Evolutionary conservation across 2,797 vertebrate genomes (phyloP), one percentile per base, ranked within the genome.

Genomic region (Ciconia nigra): DNA sequence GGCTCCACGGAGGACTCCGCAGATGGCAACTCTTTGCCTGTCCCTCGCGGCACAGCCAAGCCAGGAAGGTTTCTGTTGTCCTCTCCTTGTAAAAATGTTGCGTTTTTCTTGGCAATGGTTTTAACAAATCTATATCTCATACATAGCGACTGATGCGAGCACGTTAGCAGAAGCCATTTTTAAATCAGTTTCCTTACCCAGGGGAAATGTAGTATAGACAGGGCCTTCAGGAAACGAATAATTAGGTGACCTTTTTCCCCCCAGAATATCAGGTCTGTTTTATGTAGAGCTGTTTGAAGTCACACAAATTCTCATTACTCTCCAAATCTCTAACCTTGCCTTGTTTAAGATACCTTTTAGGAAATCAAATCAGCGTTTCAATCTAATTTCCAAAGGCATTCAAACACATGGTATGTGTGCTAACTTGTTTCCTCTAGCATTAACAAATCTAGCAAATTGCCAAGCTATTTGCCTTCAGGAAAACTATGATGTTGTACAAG

Each of bases 391-490:
- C 87, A 97, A 97, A 98, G 93, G 74, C 97, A 95, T 97, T 97
- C 97, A 97, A 96, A 93, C 96, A 97, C 96, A 93, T 86, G 94
- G 96, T 96, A 97, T 97, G 91, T 97, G 95, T 93, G 66, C 95
- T 95, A 94, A 98, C 97, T 98, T 98, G 97, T 98, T 98, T 97
- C 89, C 96, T 97, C 97, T 95, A 98, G 95, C 97, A 95, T 97
- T 97, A 96, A 97, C 97, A 98, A 95, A 96, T 97, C 92, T 82
- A 96, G 95, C 85, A 97, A 98, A 98, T 97, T 96, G 93, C 95
- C 90, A 94, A 89, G 90, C 95, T 98, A 93, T 96, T 84, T 81
- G 96, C 96, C 96, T 97, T 95, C 89, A 72, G 83, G 97, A 98
- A 97, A 93, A 61, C 95, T 87, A 57, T 96, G 96, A 92, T 98